These are phyloP conservation scores for Manacus vitellinus DNA, from an alignment of 2,113 vertebrate genomes.

Conservation along the genomic window DNA sequence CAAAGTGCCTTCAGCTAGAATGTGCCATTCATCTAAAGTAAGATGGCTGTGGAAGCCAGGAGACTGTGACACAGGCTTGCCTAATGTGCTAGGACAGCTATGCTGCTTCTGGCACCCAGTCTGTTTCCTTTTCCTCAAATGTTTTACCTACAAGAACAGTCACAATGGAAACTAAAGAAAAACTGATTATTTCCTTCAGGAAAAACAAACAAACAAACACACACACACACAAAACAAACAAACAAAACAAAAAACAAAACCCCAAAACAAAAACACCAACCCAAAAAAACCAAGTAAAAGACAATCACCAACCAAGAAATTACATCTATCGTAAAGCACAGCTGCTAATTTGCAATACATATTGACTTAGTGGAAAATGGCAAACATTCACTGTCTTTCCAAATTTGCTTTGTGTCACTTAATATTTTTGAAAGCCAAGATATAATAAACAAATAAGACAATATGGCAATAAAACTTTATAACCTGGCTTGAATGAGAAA, in stretches of 20 bases:
- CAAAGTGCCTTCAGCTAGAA: neutral
- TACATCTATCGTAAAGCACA: accelerated
- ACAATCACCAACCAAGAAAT: neutral
- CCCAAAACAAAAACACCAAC: neutral
- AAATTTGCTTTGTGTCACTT: neutral
- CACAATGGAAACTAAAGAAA: neutral
- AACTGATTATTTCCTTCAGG: neutral
- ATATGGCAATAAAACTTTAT: neutral
- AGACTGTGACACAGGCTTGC: neutral
- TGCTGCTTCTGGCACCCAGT: neutral
- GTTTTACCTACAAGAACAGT: neutral
- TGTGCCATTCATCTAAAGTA: neutral
- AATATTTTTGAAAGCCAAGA: neutral
- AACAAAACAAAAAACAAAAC: neutral
- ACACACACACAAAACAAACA: too few species aligned
- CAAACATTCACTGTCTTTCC: neutral
- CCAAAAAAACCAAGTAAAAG: neutral
- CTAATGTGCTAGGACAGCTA: accelerated
- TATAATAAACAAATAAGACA: neutral
- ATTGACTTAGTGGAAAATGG: neutral
- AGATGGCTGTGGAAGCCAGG: neutral
- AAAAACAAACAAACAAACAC: neutral
- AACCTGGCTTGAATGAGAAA: neutral
- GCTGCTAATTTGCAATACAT: neutral
- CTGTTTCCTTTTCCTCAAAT: neutral